Percentiles rank a stretch among this genome's conserved stretches.
Conservation (phyloP, 2,797 vertebrate species). For the Pipistrellus nathusii region DNA sequence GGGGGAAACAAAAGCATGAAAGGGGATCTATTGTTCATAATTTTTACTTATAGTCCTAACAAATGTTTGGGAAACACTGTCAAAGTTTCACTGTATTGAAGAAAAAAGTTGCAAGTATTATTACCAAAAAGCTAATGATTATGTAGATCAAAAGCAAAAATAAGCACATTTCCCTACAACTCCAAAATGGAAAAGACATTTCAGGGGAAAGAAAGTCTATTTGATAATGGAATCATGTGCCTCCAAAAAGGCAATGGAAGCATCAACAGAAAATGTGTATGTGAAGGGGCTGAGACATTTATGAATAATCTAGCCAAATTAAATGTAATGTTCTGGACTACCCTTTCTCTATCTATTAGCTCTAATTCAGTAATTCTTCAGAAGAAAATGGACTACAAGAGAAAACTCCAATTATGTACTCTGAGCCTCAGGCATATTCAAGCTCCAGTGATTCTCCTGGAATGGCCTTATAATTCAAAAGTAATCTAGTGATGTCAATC, state of each 20-base stretch:
- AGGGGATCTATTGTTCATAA: neutral
- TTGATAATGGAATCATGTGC: constrained; percentile 10
- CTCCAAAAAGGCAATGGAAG: neutral
- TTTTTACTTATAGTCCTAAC: neutral
- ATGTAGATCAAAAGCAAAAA: constrained; percentile 52
- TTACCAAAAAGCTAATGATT: constrained; percentile 16
- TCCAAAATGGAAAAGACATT: neutral
- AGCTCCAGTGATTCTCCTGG: neutral
- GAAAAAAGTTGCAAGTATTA: constrained; percentile 23
- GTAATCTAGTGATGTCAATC: constrained; percentile 66
- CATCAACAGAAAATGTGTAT: neutral
- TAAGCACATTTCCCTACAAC: constrained; percentile 24
- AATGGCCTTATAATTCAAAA: constrained; percentile 72
- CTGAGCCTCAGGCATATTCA: constrained; percentile 49
- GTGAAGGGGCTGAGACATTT: constrained; percentile 11
- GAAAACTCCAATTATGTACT: constrained; percentile 60
- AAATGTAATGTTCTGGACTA: constrained; percentile 56
- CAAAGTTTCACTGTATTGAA: constrained; percentile 24
- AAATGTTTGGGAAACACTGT: neutral
- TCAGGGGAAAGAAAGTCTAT: neutral
- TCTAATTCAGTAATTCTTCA: constrained; percentile 60
- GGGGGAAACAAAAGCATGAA: neutral
- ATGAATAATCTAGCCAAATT: constrained; percentile 51
- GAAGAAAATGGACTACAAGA: constrained; percentile 65
- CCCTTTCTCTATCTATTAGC: constrained; percentile 60